phyloP scores from a whole-genome alignment of 2,797 vertebrate species.

The Cygnus olor region DNA sequence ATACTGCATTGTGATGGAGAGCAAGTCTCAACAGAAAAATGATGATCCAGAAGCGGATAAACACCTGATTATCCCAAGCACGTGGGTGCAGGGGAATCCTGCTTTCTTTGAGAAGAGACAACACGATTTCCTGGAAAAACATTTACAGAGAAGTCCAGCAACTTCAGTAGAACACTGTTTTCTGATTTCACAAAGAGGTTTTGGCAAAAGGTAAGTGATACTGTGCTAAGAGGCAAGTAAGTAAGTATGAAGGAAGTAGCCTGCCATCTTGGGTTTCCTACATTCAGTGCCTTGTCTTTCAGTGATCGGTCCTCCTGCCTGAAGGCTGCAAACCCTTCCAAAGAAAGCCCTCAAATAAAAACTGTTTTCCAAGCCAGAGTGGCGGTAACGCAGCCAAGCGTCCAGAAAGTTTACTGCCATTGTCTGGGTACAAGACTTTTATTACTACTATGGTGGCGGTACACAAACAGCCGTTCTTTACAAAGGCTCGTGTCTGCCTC shows the following conservation, averaged over 20 bases:
- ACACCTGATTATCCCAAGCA: fast-evolving
- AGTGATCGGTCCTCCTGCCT: background rate
- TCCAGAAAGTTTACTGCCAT: background rate
- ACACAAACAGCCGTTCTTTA: background rate
- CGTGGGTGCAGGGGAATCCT: background rate
- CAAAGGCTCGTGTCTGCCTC: background rate
- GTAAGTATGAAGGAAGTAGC: fast-evolving
- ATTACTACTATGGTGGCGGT: background rate
- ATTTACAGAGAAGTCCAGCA: background rate
- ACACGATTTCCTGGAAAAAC: background rate
- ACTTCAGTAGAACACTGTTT: too few relatives aligned
- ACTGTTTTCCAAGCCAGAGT: background rate
- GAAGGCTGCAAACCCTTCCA: background rate
- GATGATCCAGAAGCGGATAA: background rate
- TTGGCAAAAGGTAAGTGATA: background rate
- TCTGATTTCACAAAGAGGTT: background rate
- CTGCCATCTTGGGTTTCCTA: background rate
- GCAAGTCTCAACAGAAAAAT: background rate
- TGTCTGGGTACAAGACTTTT: background rate
- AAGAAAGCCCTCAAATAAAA: background rate
- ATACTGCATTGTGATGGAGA: background rate
- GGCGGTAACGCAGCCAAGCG: background rate
- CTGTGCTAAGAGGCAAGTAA: background rate
- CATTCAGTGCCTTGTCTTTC: background rate
- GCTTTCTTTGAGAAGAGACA: background rate